Percentiles rank a stretch among this genome's conserved stretches.
Evolutionary conservation across 2,888 invertebrate species (phyloP).

Genomic region (Byasa hedistus): DNA sequence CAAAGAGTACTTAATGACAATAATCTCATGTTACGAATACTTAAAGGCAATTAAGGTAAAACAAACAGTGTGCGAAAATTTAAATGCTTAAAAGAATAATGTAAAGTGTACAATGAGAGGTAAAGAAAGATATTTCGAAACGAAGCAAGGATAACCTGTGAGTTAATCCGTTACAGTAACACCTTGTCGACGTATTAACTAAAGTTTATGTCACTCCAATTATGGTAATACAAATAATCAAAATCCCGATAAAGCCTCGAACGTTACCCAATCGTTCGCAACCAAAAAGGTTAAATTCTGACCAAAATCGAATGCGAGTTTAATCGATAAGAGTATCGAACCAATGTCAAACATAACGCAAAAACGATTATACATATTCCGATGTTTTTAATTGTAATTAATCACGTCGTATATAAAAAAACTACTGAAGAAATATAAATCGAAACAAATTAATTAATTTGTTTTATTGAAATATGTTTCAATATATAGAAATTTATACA

Average conservation of each 20-base stretch:
- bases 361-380: background rate
- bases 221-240: conserved; percentile 19
- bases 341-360: background rate
- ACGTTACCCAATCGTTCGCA: background rate
- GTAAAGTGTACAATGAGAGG: background rate
- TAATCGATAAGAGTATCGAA: background rate
- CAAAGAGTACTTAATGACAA: conserved; percentile 35
- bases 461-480: background rate
- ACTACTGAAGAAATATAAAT: background rate
- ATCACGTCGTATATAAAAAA: background rate
- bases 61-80: conserved; percentile 6
- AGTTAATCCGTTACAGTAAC: conserved; percentile 9
- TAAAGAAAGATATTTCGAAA: conserved; percentile 9
- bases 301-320: conserved; percentile 9
- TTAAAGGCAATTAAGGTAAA: conserved; percentile 19
- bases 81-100: background rate
- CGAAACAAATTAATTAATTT: background rate
- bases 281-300: conserved; percentile 13
- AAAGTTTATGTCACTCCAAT: background rate
- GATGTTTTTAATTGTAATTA: background rate
- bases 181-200: conserved; percentile 9
- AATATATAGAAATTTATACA: too few species aligned
- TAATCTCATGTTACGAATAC: conserved; percentile 35
- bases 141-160: conserved; percentile 7
- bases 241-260: conserved; percentile 10